A percentile compares a stretch with the other conserved stretches of the same genome.
Evolutionary conservation across 2,113 vertebrate genomes (phyloP).

Genomic region (Riparia riparia): DNA sequence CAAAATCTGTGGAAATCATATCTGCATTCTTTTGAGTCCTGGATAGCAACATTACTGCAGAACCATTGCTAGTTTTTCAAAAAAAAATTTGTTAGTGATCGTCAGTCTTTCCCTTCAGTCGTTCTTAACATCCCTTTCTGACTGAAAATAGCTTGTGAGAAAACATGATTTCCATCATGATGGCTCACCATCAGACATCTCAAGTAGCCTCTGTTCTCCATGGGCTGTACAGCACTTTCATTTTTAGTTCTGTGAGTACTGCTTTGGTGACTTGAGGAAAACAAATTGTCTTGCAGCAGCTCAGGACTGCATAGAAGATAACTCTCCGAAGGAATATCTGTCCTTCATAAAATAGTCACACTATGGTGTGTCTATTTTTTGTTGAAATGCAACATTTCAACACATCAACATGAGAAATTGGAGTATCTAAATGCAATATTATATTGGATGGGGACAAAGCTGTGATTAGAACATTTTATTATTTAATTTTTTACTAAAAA

Average conservation of each 20-base stretch:
- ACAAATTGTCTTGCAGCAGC: not conserved
- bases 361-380: not conserved
- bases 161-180: not conserved
- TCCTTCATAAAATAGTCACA: not conserved
- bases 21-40: not conserved
- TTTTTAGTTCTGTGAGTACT: not conserved
- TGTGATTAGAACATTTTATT: not conserved
- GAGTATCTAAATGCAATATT: not conserved
- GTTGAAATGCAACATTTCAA: not conserved
- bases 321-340: not conserved
- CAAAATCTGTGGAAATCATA: not conserved
- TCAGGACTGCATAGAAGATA: not conserved
- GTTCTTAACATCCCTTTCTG: not conserved
- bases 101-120: not conserved
- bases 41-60: not conserved
- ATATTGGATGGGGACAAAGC: not conserved
- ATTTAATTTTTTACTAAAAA: not conserved
- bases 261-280: not conserved
- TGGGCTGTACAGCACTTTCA: not conserved
- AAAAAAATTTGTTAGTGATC: not conserved
- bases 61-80: not conserved
- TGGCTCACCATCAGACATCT: not conserved
- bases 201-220: not conserved
- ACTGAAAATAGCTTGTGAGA: not conserved
- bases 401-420: not conserved